Conservation (phyloP, 37 sponge, comb jelly and placozoan species). For the Haliclona indistincta region DNA sequence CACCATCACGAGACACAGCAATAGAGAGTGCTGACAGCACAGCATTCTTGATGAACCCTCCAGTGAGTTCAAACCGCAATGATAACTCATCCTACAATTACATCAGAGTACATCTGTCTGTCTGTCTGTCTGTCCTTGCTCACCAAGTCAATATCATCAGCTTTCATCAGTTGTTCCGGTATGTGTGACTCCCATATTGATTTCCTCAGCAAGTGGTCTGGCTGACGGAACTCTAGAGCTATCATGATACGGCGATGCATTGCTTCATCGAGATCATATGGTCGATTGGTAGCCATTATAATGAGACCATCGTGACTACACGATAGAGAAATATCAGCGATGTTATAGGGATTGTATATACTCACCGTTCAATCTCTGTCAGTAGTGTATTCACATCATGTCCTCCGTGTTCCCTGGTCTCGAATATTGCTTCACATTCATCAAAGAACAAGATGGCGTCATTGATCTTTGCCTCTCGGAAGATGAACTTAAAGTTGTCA, state of each 20-base stretch:
- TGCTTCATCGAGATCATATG: conserved; percentile 88
- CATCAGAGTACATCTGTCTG: too few relatives aligned
- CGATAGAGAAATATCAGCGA: not conserved
- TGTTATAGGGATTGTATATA: not conserved
- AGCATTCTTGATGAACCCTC: conserved; percentile 89
- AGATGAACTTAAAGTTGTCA: conserved; percentile 91
- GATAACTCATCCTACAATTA: conserved; percentile 55
- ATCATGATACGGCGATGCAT: conserved; percentile 86
- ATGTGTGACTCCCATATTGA: conserved; percentile 84
- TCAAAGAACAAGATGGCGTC: conserved; percentile 92
- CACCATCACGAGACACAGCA: conserved; percentile 82
- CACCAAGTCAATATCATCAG: conserved; percentile 73
- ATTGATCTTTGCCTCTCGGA: conserved; percentile 89
- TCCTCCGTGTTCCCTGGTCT: conserved; percentile 76
- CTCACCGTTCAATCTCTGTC: conserved; percentile 81
- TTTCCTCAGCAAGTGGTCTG: conserved; percentile 83
- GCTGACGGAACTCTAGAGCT: conserved; percentile 86
- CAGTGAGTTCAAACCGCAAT: conserved; percentile 75
- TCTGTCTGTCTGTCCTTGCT: not conserved
- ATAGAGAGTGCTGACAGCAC: conserved; percentile 82
- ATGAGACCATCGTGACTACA: conserved; percentile 86
- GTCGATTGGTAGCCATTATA: conserved; percentile 86
- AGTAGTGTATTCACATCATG: conserved; percentile 80
- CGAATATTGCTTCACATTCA: conserved; percentile 92
- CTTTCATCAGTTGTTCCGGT: conserved; percentile 66